These are phyloP conservation scores for Limosa lapponica DNA, from an alignment of 2,797 vertebrate genomes.

Conservation along the genomic window DNA sequence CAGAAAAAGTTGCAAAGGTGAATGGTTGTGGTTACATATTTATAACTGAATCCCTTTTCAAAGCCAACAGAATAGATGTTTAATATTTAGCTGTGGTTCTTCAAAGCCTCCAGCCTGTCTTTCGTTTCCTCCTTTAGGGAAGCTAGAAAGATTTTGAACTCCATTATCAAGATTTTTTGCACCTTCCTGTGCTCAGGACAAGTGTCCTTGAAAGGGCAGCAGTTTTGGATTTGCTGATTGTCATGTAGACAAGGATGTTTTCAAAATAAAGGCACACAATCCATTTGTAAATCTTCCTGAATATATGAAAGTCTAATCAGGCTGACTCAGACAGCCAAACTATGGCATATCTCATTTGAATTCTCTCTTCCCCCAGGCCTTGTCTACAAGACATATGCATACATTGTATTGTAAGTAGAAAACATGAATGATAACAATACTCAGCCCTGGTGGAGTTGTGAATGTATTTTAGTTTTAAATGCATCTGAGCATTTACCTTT, in stretches of 20 bases:
- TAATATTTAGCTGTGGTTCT: background rate
- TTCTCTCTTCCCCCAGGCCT: constrained; percentile 47
- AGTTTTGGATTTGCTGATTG: constrained; percentile 21
- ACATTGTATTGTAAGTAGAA: background rate
- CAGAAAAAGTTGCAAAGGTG: background rate
- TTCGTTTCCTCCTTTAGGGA: background rate
- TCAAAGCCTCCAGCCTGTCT: background rate
- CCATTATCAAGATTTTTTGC: background rate
- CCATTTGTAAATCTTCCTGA: constrained; percentile 52
- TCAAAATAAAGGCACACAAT: constrained; percentile 48
- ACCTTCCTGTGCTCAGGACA: constrained; percentile 8
- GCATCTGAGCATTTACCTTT: background rate
- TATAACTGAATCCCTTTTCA: background rate
- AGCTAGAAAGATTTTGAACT: background rate
- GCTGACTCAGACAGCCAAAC: constrained; percentile 17
- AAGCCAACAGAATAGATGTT: background rate
- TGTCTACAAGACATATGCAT: constrained; percentile 45
- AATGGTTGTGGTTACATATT: background rate
- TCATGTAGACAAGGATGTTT: constrained; percentile 50
- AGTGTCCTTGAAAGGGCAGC: constrained; percentile 46
- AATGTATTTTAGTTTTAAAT: constrained; percentile 4
- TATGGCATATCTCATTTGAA: constrained; percentile 19
- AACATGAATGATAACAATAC: background rate
- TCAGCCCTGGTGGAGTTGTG: background rate
- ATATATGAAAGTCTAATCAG: constrained; percentile 66